These are phyloP conservation scores for Mungos mungo DNA, from an alignment of 2,113 vertebrate species.

Conservation along the genomic window DNA sequence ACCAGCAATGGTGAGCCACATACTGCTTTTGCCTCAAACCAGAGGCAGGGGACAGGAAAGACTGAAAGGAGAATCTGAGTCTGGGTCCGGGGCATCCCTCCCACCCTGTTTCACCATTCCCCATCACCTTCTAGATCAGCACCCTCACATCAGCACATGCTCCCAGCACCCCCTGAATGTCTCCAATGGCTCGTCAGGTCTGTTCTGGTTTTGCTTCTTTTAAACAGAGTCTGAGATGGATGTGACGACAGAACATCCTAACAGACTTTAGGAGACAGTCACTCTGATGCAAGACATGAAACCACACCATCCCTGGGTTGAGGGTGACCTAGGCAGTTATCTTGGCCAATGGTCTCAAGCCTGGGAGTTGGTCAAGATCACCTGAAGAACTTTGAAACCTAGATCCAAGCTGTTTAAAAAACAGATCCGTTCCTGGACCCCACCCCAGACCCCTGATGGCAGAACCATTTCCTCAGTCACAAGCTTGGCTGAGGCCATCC, in stretches of 20 bases:
- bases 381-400: neutral
- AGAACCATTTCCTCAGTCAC: neutral
- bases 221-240: neutral
- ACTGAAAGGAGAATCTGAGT: neutral
- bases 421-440: neutral
- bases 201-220: neutral
- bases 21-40: neutral
- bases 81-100: neutral
- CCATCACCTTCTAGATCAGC: neutral
- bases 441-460: neutral
- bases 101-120: neutral
- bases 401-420: neutral
- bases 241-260: accelerated
- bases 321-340: neutral
- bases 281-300: neutral
- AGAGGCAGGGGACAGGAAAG: accelerated
- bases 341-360: neutral
- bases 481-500: neutral
- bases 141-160: neutral
- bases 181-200: neutral
- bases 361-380: neutral
- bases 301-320: neutral
- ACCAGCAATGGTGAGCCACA: neutral
- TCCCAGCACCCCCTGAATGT: neutral
- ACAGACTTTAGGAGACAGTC: neutral